Conservation (phyloP, 2,113 vertebrate genomes). For the Delphinus delphis region DNA sequence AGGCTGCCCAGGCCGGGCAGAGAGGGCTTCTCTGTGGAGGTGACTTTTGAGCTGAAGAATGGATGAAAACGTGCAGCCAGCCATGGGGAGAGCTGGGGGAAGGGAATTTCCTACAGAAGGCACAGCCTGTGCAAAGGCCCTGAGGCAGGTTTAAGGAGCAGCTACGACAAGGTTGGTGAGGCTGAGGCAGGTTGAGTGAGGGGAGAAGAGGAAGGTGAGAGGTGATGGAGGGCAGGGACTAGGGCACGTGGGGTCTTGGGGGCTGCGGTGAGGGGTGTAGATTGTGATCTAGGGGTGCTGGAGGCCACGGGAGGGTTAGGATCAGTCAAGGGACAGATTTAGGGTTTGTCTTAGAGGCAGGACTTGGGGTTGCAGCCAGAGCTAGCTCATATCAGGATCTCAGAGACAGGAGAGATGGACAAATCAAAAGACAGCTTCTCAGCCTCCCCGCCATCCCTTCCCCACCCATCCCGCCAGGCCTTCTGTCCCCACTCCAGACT, state of each 20-base stretch:
- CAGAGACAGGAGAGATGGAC: neutral
- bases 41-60: neutral
- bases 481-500: neutral
- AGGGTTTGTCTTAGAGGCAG: neutral
- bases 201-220: neutral
- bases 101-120: neutral
- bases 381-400: neutral
- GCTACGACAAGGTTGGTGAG: neutral
- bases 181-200: neutral
- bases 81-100: neutral
- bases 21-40: neutral
- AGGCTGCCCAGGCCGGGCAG: neutral
- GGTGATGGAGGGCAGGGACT: neutral
- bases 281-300: neutral
- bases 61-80: neutral
- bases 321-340: neutral
- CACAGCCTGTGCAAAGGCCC: neutral
- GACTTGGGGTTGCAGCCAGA: neutral
- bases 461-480: rapidly evolving
- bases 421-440: neutral
- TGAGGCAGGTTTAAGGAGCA: neutral
- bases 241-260: neutral
- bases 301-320: neutral
- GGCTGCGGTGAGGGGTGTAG: neutral
- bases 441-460: neutral